Evolutionary conservation across 2,113 vertebrate species (phyloP).

Genomic region (Percina caprodes): DNA sequence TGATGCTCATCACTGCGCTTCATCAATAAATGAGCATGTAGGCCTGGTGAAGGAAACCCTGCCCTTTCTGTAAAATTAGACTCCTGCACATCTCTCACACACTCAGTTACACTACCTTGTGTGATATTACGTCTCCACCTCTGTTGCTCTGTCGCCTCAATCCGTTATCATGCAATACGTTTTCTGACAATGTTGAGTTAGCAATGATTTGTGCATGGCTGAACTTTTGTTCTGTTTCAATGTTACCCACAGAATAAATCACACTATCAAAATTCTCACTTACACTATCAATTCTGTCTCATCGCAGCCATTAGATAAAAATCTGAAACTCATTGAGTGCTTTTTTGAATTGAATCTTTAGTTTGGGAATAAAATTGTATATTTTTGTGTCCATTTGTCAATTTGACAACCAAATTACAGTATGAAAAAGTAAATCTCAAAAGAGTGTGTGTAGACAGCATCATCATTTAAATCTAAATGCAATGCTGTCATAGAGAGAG

Average conservation of each 20-base stretch:
- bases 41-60: neutral
- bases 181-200: neutral
- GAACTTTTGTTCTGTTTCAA: neutral
- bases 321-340: neutral
- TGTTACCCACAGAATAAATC: neutral
- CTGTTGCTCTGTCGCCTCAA: neutral
- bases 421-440: neutral
- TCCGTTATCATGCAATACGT: neutral
- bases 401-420: neutral
- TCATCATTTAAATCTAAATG: neutral
- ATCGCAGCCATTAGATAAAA: neutral
- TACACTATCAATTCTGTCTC: no score
- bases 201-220: conserved; percentile 7
- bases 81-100: neutral
- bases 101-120: conserved; percentile 6
- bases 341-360: neutral
- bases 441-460: neutral
- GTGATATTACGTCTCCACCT: neutral
- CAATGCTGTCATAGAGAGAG: neutral
- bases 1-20: neutral
- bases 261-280: neutral
- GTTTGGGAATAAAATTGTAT: neutral
- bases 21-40: conserved; percentile 18
- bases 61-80: conserved; percentile 6
- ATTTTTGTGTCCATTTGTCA: neutral